A percentile compares a stretch with the other conserved stretches of the same genome.
Evolutionary conservation across 2,113 vertebrate species (phyloP).

Genomic region (Platycercus adscitus): DNA sequence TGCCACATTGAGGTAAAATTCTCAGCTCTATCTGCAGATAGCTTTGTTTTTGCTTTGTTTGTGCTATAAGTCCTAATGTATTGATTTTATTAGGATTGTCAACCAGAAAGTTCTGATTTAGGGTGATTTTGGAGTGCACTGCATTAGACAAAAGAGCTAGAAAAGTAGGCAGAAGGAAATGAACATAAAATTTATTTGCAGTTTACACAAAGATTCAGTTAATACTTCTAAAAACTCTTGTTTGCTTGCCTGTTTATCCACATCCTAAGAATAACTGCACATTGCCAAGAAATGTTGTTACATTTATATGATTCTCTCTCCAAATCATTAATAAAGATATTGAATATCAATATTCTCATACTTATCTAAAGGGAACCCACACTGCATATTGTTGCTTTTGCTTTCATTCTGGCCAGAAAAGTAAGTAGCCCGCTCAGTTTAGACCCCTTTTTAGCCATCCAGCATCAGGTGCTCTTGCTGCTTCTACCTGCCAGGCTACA

Average conservation of each 20-base stretch:
- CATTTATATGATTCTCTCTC: not conserved
- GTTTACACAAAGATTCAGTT: not conserved
- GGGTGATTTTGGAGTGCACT: not conserved
- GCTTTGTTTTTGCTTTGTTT: not conserved
- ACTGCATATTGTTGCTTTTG: not conserved
- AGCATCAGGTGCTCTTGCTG: fast-evolving
- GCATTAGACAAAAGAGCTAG: not conserved
- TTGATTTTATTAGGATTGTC: not conserved
- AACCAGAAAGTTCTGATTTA: not conserved
- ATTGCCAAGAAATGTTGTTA: not conserved
- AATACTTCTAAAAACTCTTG: not conserved
- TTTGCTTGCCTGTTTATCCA: not conserved
- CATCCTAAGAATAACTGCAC: not conserved
- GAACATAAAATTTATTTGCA: not conserved
- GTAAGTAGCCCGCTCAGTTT: not conserved
- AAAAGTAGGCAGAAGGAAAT: not conserved
- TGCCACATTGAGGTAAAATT: not conserved
- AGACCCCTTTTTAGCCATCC: not conserved
- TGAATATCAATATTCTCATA: not conserved
- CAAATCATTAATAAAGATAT: not conserved
- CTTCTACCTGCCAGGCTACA: not conserved
- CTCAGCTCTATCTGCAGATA: not conserved
- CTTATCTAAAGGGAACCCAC: not conserved
- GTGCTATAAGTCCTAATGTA: not conserved
- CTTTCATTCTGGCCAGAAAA: not conserved